A percentile compares a stretch with the other conserved stretches of the same genome.
These are phyloP conservation scores for Probosciger aterrimus DNA, from an alignment of 2,113 vertebrate genomes.

Conservation along the genomic window DNA sequence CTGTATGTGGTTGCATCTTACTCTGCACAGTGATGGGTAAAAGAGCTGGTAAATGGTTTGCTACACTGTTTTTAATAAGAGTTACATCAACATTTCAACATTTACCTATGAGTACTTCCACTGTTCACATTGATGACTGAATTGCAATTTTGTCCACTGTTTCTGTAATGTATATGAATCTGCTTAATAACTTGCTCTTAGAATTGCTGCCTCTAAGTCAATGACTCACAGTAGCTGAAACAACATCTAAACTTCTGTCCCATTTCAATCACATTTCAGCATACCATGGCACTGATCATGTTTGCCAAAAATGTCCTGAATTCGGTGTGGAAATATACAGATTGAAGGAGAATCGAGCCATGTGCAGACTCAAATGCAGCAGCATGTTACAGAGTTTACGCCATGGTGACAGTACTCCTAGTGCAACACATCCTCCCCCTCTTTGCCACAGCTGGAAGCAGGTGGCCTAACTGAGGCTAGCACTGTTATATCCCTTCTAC, in stretches of 20 bases:
- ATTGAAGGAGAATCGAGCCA: not conserved
- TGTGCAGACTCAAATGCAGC: rapidly evolving
- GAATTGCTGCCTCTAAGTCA: not conserved
- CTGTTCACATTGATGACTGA: not conserved
- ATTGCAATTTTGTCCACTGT: not conserved
- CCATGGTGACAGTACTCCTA: not conserved
- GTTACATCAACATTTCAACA: not conserved
- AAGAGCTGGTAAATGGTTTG: not conserved
- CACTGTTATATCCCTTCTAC: not conserved
- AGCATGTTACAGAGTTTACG: rapidly evolving
- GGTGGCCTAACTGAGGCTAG: not conserved
- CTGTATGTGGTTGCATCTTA: not conserved
- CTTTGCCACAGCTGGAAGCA: not conserved
- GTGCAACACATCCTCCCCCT: not conserved
- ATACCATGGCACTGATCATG: rapidly evolving
- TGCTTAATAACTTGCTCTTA: not conserved
- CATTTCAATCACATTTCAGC: not conserved
- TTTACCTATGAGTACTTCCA: not conserved
- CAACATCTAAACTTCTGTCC: not conserved
- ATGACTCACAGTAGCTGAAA: not conserved
- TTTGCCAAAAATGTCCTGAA: not conserved
- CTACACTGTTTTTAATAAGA: not conserved
- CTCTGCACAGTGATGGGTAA: not conserved
- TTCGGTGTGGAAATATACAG: not conserved
- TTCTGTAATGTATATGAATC: not conserved